Evolutionary conservation across 2,888 invertebrate genomes (phyloP), one percentile per base, ranked within the genome.

Genomic region (Sinhomidia bicolor): DNA sequence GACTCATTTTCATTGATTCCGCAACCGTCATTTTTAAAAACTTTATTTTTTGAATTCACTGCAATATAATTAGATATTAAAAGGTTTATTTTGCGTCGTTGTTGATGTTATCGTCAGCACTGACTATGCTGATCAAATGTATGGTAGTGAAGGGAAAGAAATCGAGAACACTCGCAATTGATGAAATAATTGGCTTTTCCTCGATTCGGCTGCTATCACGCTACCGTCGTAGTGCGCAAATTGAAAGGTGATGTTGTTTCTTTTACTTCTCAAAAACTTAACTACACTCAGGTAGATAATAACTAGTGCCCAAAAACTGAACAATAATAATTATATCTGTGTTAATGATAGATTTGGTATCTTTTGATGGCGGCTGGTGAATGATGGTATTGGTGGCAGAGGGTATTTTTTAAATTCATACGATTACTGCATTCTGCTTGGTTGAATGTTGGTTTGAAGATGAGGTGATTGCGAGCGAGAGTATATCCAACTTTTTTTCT

Each of bases 21-120:
- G 47, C 36, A 6, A 80, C 41, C 6, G 74, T 76, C 87, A 88
- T 88, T 83, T 88, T 88, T 41, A 57, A 32, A 32, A 12, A 2
- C 14, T 32, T 32, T 36, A 4, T 60, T 47, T 1, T 47, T 36
- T 36, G 3, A 36, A 54, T 17, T 54, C 17, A 3, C 54, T 54
- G 54, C 5, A 47, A 47, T 12, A 12, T 17, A 54, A 54, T 6
- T 54, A 17, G 5, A 10, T 3, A 9, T 47, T 47, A n/a, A 47
- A 54, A 17, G n/a, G 17, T 54, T 54, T 54, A 17, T 17, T 54
- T 54, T 54, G 6, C n/a, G 47, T 14, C 10, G 10, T 41, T 41
- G 41, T 7, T 5, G 5, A 41, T 41, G n/a, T 14, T 14, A 47
- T 14, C 2, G 5, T 54, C 14, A 17, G 7, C 3, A 36, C 36